Evolutionary conservation across 2,888 invertebrate genomes (phyloP).

Genomic region (Drosophila aldrichi): DNA sequence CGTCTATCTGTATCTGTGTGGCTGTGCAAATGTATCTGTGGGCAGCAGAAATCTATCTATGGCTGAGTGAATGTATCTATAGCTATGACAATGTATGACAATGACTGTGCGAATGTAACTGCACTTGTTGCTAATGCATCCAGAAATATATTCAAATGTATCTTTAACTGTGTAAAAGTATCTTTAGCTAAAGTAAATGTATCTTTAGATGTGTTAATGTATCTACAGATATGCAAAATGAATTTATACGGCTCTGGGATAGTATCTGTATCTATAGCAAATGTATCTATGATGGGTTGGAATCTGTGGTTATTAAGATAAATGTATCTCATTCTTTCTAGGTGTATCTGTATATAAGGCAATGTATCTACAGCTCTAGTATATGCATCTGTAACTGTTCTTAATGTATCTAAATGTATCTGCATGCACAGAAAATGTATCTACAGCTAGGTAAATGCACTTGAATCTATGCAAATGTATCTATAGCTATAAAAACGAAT

Average conservation of each 20-base stretch:
- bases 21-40: not conserved
- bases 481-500: conserved; percentile 4
- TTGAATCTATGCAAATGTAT: not conserved
- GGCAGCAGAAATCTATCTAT: no score
- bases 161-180: not conserved
- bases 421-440: not conserved
- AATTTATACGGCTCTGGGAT: not conserved
- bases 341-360: not conserved
- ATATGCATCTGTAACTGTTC: not conserved
- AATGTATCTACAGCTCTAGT: not conserved
- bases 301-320: not conserved
- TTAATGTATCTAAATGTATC: not conserved
- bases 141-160: not conserved
- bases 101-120: no score
- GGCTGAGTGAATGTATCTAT: not conserved
- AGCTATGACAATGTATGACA: no score
- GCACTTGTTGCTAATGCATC: no score
- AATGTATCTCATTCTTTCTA: not conserved
- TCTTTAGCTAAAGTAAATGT: not conserved
- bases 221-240: not conserved
- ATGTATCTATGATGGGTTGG: conserved; percentile 19
- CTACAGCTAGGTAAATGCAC: not conserved
- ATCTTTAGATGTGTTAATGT: not conserved
- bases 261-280: not conserved
- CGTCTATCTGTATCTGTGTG: conserved; percentile 5